Percentiles rank a stretch among this genome's conserved stretches.
Evolutionary conservation across 2,888 invertebrate genomes (phyloP).

Genomic region (Anarsia innoxiella): DNA sequence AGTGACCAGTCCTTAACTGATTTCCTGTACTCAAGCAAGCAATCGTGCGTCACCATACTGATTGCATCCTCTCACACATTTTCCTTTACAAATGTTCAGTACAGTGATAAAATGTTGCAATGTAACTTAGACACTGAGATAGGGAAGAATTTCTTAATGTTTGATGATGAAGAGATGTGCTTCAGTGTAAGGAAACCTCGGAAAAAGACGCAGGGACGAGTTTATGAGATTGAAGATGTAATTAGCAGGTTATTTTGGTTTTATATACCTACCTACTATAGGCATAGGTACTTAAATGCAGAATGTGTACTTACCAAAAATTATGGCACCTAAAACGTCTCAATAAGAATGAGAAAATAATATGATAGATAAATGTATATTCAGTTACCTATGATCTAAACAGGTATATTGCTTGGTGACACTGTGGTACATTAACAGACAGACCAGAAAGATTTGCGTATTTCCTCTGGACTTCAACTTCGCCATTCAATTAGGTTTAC

Average conservation of each 20-base stretch:
- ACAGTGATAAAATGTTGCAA: conserved; percentile 43
- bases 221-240: conserved; percentile 60
- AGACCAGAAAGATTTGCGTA: no score
- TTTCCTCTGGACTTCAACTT: no score
- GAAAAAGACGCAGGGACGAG: conserved; percentile 29
- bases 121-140: conserved; percentile 53
- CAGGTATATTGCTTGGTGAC: no score
- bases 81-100: no score
- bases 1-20: conserved; percentile 44
- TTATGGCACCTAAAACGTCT: no score
- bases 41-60: conserved; percentile 30
- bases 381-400: no score
- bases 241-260: conserved; percentile 49
- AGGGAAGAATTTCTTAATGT: conserved; percentile 53
- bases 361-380: no score
- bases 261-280: no score
- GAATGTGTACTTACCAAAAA: no score
- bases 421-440: no score
- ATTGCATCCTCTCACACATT: conserved; percentile 27
- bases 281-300: no score
- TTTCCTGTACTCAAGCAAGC: conserved; percentile 25
- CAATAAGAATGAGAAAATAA: no score
- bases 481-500: neutral
- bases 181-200: conserved; percentile 35
- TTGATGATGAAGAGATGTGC: conserved; percentile 44